Base-by-base conservation (phyloP, 2,888 invertebrate genomes). In the Chironomus riparius region DNA sequence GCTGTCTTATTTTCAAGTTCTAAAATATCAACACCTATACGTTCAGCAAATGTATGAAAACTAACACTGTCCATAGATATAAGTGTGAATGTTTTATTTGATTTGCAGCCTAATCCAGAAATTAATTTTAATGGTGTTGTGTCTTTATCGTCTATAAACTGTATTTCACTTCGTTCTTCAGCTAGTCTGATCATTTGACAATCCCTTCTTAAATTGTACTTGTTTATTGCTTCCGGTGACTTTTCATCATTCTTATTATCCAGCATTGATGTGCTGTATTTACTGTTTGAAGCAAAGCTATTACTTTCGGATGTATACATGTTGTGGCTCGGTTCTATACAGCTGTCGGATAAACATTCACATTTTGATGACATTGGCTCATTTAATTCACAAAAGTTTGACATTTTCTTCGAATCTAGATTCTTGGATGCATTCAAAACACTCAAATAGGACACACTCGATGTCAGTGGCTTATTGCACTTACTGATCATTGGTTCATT, bases 31-130 rank as follows among this genome's bases (percentile, higher is more conserved):
- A 93, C 86, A 2, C 93, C 93, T 4, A 94, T 86, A 24, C 88
- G 87, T 80, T 92, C 89, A 0, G 92, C 91, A 81, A 94, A 92
- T 80, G 91, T 88, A 79, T 88, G 88, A 80, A 91, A 91, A 74
- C 87, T 84, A 1, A 90, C 82, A 78, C 91, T 91, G 81, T 95
- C 94, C 79, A 95, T 86, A 0, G 91, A 91, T 48, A 93, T 83
- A 78, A 92, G 86, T 12, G 86, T 84, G 72, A 92, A 80, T 13
- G 88, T 88, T 78, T 83, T 83, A 81, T 92, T 92, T 3, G 85
- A 85, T 77, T 80, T 81, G 79, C 89, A 89, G 0, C 85, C 83
- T 38, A 88, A 79, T 0, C 88, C 88, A 1, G 81, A 81, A 6
- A 74, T 62, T 21, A 74, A 47, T 65, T 74, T 21, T 18, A 74